Conservation (phyloP, 2,113 vertebrate species). For the Callorhinus ursinus region DNA sequence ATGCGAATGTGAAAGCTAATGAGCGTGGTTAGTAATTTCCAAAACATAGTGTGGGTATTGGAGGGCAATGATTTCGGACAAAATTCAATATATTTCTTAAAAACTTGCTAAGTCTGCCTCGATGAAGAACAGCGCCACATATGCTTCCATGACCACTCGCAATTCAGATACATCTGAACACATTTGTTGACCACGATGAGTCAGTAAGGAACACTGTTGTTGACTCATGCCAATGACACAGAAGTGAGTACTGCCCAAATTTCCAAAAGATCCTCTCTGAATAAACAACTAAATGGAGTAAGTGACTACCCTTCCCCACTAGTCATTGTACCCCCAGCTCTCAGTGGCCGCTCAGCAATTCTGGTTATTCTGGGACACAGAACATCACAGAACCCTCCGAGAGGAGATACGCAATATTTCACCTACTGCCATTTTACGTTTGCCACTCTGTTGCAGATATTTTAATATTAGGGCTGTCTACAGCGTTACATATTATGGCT, state of each 20-base stretch:
- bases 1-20: slow-evolving; percentile 40
- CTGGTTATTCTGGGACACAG: not conserved
- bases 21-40: not conserved
- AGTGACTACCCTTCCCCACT: not conserved
- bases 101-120: not conserved
- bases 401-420: not conserved
- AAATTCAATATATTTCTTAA: not conserved
- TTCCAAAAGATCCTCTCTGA: slow-evolving; percentile 13
- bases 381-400: not conserved
- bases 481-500: not conserved
- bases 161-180: not conserved
- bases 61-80: not conserved
- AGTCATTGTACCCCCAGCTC: not conserved
- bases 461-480: not conserved
- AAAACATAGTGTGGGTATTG: not conserved
- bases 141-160: not conserved
- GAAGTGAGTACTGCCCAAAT: slow-evolving; percentile 17
- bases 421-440: not conserved
- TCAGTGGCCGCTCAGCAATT: not conserved
- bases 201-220: slow-evolving; percentile 36
- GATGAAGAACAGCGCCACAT: not conserved
- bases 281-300: not conserved
- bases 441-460: not conserved
- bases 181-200: slow-evolving; percentile 55
- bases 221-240: slow-evolving; percentile 55